Evolutionary conservation across 1,140 invertebrate species (phyloP).

Genomic region (Leptinotarsa lineolata): DNA sequence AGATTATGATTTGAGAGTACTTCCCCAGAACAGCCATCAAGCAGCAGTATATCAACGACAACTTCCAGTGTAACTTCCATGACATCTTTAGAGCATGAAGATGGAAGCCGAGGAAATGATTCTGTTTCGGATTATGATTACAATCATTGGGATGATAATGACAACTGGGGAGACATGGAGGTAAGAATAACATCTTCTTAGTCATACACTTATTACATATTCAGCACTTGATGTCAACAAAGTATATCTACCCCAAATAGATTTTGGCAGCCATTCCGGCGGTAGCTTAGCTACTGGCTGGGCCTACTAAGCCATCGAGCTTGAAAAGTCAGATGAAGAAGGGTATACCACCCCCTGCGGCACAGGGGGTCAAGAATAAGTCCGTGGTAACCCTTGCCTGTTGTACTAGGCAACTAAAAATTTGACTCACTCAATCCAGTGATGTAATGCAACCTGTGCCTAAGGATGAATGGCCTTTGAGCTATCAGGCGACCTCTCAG

Average conservation of each 20-base stretch:
- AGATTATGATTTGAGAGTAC: background rate
- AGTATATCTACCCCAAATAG: too few species aligned
- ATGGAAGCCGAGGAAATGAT: slow-evolving; percentile 63
- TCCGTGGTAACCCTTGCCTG: too few species aligned
- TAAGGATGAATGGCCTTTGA: too few species aligned
- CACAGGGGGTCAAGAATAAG: too few species aligned
- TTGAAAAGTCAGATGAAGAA: too few species aligned
- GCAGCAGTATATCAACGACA: slow-evolving; percentile 81
- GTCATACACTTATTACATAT: slow-evolving; percentile 10
- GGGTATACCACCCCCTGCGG: too few species aligned
- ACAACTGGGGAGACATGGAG: slow-evolving; percentile 87
- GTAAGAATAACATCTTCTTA: slow-evolving; percentile 50
- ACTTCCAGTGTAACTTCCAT: slow-evolving; percentile 84
- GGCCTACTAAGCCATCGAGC: too few species aligned
- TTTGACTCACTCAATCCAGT: too few species aligned
- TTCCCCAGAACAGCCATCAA: slow-evolving; percentile 75
- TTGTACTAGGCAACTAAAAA: too few species aligned
- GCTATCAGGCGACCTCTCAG: too few species aligned
- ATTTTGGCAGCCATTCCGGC: too few species aligned
- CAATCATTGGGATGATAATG: slow-evolving; percentile 81
- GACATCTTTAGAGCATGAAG: slow-evolving; percentile 78
- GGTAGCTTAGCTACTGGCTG: background rate
- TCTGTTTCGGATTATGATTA: slow-evolving; percentile 82
- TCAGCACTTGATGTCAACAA: slow-evolving; percentile 14
- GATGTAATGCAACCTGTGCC: too few species aligned